phyloP scores from a whole-genome alignment of 1,140 invertebrate genomes.

The Drosophila teissieri region DNA sequence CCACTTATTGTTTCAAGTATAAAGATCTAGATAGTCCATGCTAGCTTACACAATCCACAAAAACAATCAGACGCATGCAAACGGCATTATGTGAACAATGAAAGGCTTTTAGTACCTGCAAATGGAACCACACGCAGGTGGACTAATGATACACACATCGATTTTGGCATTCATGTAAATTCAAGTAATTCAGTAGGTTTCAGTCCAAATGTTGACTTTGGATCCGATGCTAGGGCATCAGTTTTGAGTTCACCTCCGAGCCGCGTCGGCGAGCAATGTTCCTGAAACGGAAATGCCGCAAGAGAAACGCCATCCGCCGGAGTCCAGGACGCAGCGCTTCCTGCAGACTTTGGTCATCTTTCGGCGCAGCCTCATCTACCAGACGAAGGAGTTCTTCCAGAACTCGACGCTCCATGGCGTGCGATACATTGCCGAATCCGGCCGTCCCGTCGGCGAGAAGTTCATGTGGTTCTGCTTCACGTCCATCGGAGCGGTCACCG shows the following conservation, averaged over 20 bases:
- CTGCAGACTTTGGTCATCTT: conserved; percentile 82
- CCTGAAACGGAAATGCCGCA: conserved; percentile 74
- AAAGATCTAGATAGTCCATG: conserved; percentile 36
- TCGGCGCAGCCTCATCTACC: conserved; percentile 87
- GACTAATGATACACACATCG: conserved; percentile 45
- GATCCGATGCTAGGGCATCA: neutral
- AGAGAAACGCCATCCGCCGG: conserved; percentile 42
- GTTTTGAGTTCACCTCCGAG: neutral
- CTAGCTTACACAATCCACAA: conserved; percentile 25
- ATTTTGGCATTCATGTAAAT: conserved; percentile 16
- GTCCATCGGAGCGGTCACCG: conserved; percentile 87
- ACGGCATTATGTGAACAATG: conserved; percentile 65
- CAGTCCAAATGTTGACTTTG: conserved; percentile 23
- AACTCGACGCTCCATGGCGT: conserved; percentile 90
- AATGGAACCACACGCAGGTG: conserved; percentile 8
- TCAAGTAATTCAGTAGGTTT: neutral
- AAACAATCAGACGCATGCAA: conserved; percentile 49
- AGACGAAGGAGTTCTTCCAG: conserved; percentile 89
- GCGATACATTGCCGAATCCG: conserved; percentile 89
- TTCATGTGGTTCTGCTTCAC: conserved; percentile 91
- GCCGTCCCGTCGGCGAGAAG: conserved; percentile 89
- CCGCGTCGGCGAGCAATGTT: conserved; percentile 48
- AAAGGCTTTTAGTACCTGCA: conserved; percentile 64
- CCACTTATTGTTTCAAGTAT: neutral
- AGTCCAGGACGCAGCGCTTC: conserved; percentile 29